Evolutionary conservation across 2,797 vertebrate genomes (phyloP).

Genomic region (Hylomyscus alleni): DNA sequence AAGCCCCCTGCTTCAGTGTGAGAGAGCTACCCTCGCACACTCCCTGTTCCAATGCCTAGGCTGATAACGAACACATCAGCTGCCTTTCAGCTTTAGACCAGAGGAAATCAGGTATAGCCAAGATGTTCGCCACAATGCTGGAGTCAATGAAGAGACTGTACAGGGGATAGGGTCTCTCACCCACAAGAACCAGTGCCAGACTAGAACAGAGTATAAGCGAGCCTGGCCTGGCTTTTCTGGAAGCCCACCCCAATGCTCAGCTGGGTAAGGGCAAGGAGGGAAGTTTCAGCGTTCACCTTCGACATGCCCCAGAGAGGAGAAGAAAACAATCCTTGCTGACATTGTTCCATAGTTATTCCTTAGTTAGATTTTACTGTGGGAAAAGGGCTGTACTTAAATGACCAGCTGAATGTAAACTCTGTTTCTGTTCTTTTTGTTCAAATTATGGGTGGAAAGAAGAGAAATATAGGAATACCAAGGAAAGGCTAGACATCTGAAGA

Average conservation of each 20-base stretch:
- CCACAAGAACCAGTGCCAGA: neutral
- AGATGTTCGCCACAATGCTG: neutral
- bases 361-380: neutral
- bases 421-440: neutral
- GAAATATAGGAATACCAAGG: constrained; percentile 2
- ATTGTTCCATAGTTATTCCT: neutral
- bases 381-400: neutral
- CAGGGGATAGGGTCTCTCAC: neutral
- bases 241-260: neutral
- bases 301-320: neutral
- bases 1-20: neutral
- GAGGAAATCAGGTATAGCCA: neutral
- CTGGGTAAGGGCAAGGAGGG: neutral
- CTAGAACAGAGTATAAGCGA: neutral
- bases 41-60: too few species aligned
- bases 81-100: neutral
- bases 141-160: neutral
- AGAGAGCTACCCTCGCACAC: neutral
- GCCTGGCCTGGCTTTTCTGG: neutral
- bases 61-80: neutral
- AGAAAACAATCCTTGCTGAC: neutral
- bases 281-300: fast-evolving
- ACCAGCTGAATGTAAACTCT: neutral
- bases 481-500: constrained; percentile 55
- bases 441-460: neutral